Conservation (phyloP, 2,797 vertebrate species). For the Sebastes hubbsi region DNA sequence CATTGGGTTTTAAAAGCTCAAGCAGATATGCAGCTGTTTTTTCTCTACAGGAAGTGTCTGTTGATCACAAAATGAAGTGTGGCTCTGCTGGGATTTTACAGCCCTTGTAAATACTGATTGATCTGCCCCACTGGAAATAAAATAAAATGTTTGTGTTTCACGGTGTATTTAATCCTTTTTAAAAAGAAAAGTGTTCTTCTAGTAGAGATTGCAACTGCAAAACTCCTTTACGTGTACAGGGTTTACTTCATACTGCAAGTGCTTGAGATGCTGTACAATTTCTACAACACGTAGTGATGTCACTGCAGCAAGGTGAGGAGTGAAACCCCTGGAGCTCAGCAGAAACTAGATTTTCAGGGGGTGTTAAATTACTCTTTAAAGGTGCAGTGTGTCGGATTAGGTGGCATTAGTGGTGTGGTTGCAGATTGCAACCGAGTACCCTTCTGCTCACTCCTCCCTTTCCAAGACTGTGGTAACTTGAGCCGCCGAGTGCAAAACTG, state of each 20-base stretch:
- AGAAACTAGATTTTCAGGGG: background rate
- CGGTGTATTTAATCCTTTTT: background rate
- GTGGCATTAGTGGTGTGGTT: no score
- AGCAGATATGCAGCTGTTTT: conserved; percentile 1
- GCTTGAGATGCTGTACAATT: background rate
- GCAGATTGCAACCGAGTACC: no score
- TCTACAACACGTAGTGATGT: background rate
- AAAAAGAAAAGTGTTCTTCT: background rate
- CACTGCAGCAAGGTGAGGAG: background rate
- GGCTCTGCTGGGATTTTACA: background rate
- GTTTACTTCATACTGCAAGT: background rate
- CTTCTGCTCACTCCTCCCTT: no score
- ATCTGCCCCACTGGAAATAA: background rate
- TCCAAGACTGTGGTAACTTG: no score
- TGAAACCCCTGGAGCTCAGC: background rate
- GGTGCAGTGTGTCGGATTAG: no score
- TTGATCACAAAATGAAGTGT: conserved; percentile 4
- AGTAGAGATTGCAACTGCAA: background rate
- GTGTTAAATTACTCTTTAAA: background rate
- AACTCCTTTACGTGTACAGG: background rate
- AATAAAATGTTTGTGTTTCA: background rate
- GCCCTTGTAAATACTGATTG: conserved; percentile 5
- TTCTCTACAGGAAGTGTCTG: background rate
- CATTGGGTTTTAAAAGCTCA: background rate
- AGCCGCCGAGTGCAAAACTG: no score